Conservation (phyloP, 1,140 invertebrate species). For the Cardiocondyla obscurior region DNA sequence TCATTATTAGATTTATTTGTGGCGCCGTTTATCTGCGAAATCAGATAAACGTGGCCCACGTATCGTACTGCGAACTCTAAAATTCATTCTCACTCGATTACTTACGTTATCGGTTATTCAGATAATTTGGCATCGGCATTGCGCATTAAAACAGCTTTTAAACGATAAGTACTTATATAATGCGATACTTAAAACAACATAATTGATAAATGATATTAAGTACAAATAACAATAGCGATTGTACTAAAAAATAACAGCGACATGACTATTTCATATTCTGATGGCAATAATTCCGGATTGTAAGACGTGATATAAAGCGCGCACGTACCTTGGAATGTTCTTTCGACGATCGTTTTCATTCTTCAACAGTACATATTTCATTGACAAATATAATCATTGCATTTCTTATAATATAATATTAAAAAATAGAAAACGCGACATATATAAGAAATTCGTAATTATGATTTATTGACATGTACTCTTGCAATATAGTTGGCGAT, state of each 20-base stretch:
- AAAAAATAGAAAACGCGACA: neutral
- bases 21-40: neutral
- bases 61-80: neutral
- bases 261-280: no score
- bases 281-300: constrained; percentile 87
- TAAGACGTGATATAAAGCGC: constrained; percentile 87
- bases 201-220: no score
- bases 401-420: no score
- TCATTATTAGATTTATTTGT: constrained; percentile 28
- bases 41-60: neutral
- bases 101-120: neutral
- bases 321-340: no score
- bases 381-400: no score
- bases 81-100: neutral
- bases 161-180: neutral
- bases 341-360: constrained; percentile 37
- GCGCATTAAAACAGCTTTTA: neutral
- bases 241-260: no score
- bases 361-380: no score
- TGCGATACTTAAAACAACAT: no score
- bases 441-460: neutral
- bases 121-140: neutral
- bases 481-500: neutral
- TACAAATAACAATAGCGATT: neutral
- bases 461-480: neutral